Percentiles rank a stretch among this genome's conserved stretches.
phyloP scores from a whole-genome alignment of 2,888 invertebrate species.

The Drosophila engyochracea region DNA sequence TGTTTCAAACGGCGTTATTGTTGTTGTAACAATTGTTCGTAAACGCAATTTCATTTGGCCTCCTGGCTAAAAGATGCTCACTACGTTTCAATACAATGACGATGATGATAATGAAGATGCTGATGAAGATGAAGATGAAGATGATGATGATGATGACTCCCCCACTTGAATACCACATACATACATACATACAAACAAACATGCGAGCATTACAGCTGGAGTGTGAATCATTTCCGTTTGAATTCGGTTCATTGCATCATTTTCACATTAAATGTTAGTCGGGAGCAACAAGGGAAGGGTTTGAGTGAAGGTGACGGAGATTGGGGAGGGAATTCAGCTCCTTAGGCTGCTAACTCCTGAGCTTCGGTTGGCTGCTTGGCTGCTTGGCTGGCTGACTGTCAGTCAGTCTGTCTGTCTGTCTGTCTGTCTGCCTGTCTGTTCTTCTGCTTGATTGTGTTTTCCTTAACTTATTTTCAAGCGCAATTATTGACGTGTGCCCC shows the following conservation, averaged over 20 bases:
- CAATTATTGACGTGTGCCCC: conserved; percentile 78
- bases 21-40: conserved; percentile 66
- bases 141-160: conserved; percentile 29
- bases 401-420: conserved; percentile 4
- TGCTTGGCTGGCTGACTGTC: not conserved
- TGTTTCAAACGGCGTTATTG: conserved; percentile 62
- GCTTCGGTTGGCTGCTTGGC: conserved; percentile 47
- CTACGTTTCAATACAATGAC: conserved; percentile 16
- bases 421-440: conserved; percentile 12
- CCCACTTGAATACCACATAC: conserved; percentile 36
- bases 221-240: conserved; percentile 81
- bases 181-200: not conserved
- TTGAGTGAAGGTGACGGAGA: conserved; percentile 5
- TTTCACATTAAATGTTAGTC: conserved; percentile 72
- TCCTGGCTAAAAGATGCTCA: conserved; percentile 39
- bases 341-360: conserved; percentile 40
- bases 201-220: conserved; percentile 56
- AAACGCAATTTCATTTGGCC: conserved; percentile 67
- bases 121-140: conserved; percentile 15
- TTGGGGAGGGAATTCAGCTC: conserved; percentile 17
- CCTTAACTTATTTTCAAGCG: conserved; percentile 73
- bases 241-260: conserved; percentile 82
- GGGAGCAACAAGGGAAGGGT: not conserved
- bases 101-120: conserved; percentile 13
- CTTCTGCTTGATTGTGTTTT: conserved; percentile 72